Percentiles rank a stretch among this genome's conserved stretches.
phyloP scores from a whole-genome alignment of 2,113 vertebrate genomes.

The Arenaria interpres region DNA sequence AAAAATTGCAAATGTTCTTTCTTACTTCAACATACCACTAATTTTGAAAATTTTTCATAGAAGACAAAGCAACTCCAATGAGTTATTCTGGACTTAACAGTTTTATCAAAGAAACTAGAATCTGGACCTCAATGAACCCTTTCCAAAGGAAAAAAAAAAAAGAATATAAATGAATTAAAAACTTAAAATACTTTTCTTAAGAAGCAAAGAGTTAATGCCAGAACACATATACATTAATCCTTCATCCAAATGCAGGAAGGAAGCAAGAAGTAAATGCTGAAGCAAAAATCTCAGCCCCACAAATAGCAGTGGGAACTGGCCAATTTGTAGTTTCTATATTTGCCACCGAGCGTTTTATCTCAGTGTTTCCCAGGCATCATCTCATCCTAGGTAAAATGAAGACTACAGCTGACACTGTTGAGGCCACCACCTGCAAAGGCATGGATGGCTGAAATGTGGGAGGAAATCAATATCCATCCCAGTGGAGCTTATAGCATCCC shows the following conservation, averaged over 20 bases:
- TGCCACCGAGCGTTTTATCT: neutral
- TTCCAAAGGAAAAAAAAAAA: neutral
- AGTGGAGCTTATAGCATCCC: neutral
- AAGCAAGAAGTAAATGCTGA: neutral
- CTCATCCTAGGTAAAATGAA: neutral
- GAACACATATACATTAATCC: neutral
- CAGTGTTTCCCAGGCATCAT: neutral
- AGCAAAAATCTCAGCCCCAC: neutral
- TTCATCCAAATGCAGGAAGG: neutral
- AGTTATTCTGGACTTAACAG: neutral
- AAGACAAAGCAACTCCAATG: neutral
- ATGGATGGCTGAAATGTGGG: neutral
- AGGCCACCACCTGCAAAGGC: neutral
- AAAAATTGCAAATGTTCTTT: neutral
- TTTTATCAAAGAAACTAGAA: neutral
- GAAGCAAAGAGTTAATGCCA: neutral
- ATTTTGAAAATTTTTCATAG: neutral
- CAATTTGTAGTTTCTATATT: neutral
- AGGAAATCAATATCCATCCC: conserved; percentile 13
- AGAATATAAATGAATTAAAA: neutral
- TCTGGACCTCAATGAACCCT: neutral
- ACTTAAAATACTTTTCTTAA: neutral
- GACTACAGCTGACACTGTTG: neutral
- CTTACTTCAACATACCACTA: neutral
- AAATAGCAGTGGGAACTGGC: neutral